Evolutionary conservation across 2,888 invertebrate species (phyloP), one percentile per base, ranked within the genome.

Genomic region (Cyrtodaria siliqua): DNA sequence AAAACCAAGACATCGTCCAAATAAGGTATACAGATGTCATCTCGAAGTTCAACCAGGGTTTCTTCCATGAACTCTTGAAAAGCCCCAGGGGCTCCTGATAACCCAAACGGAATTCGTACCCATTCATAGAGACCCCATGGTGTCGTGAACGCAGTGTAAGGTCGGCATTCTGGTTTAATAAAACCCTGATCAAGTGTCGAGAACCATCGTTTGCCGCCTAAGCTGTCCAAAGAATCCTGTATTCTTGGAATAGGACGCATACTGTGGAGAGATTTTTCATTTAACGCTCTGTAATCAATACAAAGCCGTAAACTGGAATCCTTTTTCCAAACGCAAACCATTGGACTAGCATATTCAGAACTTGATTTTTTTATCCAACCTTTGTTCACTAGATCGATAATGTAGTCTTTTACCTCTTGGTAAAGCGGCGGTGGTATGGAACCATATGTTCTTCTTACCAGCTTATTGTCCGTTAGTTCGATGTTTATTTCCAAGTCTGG

Each of bases 281-380:
- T 83, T 0, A 79, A 18, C n/a, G 59, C 50, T 2, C 68, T 18
- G 42, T 68, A 68, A 20, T 83, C 83, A 20, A 79, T 42, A 27
- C 76, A 83, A 0, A 83, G 61, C 0, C 83, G 62, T 2, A 83
- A 40, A 18, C 50, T 69, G 14, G 27, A 47, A 42, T 80, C 78
- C 42, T 80, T 77, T 44, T 77, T 79, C n/a, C 75, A 47, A 9
- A 79, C 75, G 72, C 82, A 79, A 2, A 79, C 82, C 38, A 82
- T 52, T 16, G 75, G 62, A 57, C 73, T 77, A n/a, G 74, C 20
- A 53, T 77, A 82, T 3, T 66, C 50, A 18, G 80, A 72, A 16
- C 14, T 27, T 53, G 52, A 40, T 23, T 42, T 68, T 18, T 50
- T 18, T 16, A 63, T 63, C 52, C 52, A 63, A 23, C 38, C 57